Base-by-base conservation (phyloP, 1,140 invertebrate species). In the Probaryconus sp. region DNA sequence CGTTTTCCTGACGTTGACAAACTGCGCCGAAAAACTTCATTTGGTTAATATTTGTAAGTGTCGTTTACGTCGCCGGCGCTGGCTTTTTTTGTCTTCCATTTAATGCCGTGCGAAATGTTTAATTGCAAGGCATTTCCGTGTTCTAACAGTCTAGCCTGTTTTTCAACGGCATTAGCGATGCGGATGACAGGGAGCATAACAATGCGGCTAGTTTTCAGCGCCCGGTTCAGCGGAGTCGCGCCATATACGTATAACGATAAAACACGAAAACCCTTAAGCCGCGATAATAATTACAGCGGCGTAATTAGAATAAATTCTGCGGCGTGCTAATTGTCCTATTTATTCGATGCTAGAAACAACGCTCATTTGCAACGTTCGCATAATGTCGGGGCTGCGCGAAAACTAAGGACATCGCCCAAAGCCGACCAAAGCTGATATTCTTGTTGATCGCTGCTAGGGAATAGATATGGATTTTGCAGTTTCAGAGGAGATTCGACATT, bases 221-320 rank as follows among this genome's bases (percentile, higher is more conserved):
- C 74, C 72, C 78, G 69, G 74, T 72, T 79, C 65, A 79, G 68
- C 75, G 72, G 76, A 83, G 51, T 61, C 42, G 70, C 18, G 48
- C 45, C 43, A 69, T 69, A 60, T 69, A 69, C 53, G 48, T 53
- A 17, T 18, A n/a, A 30, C 67, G 58, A 79, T 77, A 79, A 75
- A 71, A 73, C 53, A 55, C 24, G 55, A 73, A 75, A 48, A 75
- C 65, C 65, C 74, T 79, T 79, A 79, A 81, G 77, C 76, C 63
- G 70, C 73, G 78, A 79, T 81, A 77, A 81, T 81, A 82, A 83
- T 83, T 82, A 79, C 73, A 72, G 40, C 42, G 21, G 38, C 51
- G 68, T 80, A 82, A 82, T 84, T 83, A 81, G 74, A 80, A 81
- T 82, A 83, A 82, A 80, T 82, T 76, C 61, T 48, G 68, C 65